Evolutionary conservation across 2,797 vertebrate genomes (phyloP).

Genomic region (Liparis tanakae): DNA sequence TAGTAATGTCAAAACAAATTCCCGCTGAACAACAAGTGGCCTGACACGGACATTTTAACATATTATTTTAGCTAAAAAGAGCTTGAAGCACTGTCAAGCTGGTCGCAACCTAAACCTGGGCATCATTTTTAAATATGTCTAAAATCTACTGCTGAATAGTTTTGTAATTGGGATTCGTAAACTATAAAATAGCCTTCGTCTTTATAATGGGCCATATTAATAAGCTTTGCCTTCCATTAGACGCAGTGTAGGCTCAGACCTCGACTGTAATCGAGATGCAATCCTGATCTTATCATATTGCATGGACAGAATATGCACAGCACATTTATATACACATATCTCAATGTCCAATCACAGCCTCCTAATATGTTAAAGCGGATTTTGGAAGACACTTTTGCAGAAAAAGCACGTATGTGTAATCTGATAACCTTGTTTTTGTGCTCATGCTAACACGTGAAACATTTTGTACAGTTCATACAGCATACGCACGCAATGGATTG

Average conservation of each 20-base stretch:
- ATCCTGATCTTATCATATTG: not conserved
- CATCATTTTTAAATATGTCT: not conserved
- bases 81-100: not conserved
- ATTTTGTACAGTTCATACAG: slow-evolving; percentile 33
- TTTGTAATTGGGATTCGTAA: not conserved
- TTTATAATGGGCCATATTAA: slow-evolving; percentile 3
- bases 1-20: not conserved
- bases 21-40: not conserved
- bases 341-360: not conserved
- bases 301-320: not conserved
- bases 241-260: not conserved
- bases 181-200: slow-evolving; percentile 2
- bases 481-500: not conserved
- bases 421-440: slow-evolving; percentile 29
- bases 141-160: not conserved
- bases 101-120: not conserved
- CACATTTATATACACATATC: slow-evolving; percentile 4
- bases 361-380: slow-evolving; percentile 35
- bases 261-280: slow-evolving; percentile 11
- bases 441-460: slow-evolving; percentile 30
- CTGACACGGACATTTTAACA: not conserved
- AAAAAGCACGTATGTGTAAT: slow-evolving; percentile 37
- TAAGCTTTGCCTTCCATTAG: not conserved
- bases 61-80: not conserved
- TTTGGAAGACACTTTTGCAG: slow-evolving; percentile 32